Conservation (phyloP, 2,888 invertebrate genomes). For the Ceraclea dissimilis region DNA sequence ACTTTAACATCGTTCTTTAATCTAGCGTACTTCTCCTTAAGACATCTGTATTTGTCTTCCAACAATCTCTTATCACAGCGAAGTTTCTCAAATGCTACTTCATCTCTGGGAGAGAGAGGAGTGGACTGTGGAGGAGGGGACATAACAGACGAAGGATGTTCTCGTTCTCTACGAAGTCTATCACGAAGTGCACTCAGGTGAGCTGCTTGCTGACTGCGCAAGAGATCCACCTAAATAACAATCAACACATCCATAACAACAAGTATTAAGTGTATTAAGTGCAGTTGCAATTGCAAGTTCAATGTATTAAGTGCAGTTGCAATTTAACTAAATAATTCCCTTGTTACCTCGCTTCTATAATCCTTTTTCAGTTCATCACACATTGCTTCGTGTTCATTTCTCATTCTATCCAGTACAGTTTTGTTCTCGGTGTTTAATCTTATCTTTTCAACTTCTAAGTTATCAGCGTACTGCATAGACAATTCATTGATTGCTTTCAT, state of each 20-base stretch:
- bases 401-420: constrained; percentile 45
- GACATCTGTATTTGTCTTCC: constrained; percentile 69
- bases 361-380: constrained; percentile 55
- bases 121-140: constrained; percentile 9
- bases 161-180: constrained; percentile 51
- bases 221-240: constrained; percentile 48
- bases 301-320: too few relatives aligned
- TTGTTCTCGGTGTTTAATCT: constrained; percentile 49
- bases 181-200: constrained; percentile 57
- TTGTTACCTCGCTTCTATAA: constrained; percentile 57
- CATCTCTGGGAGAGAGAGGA: constrained; percentile 43
- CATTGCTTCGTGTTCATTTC: constrained; percentile 51
- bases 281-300: too few relatives aligned
- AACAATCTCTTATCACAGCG: constrained; percentile 63
- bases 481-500: constrained; percentile 39
- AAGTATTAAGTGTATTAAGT: too few relatives aligned
- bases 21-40: constrained; percentile 75
- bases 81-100: constrained; percentile 53
- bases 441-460: constrained; percentile 40
- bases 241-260: background rate
- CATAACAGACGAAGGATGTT: constrained; percentile 40
- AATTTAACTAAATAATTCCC: background rate
- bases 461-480: constrained; percentile 40
- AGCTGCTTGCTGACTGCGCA: constrained; percentile 60
- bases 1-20: constrained; percentile 74